A percentile compares a stretch with the other conserved stretches of the same genome.
Conservation (phyloP, 2,113 vertebrate genomes). For the Trematocara stigmaticum region DNA sequence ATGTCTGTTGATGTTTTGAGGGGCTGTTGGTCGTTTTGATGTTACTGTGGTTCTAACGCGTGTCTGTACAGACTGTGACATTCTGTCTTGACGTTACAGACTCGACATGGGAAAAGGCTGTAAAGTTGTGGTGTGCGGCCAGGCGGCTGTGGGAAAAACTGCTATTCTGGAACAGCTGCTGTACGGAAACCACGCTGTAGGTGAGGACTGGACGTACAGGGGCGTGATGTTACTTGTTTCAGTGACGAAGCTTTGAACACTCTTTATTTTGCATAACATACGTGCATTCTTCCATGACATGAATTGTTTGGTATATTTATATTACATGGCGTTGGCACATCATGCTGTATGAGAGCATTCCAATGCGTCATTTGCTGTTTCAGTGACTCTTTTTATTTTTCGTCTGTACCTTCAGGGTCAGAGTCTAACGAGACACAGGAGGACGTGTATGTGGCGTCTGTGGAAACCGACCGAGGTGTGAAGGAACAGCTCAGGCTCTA, state of each 20-base stretch:
- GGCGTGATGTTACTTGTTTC: not conserved
- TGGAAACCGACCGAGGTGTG: constrained; percentile 88
- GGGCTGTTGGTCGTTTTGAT: not conserved
- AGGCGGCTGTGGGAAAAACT: constrained; percentile 88
- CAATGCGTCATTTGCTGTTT: rapidly evolving
- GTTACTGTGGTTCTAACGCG: not conserved
- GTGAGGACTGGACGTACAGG: constrained; percentile 62
- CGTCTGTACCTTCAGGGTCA: constrained; percentile 64
- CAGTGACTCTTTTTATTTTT: no score
- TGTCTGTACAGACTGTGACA: not conserved
- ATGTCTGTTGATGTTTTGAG: not conserved
- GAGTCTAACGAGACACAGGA: constrained; percentile 83
- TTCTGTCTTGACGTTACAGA: not conserved
- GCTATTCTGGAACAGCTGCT: constrained; percentile 91
- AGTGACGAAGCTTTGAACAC: not conserved
- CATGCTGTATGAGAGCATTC: not conserved
- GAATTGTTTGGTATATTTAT: not conserved
- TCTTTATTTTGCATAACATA: not conserved
- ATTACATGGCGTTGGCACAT: rapidly evolving
- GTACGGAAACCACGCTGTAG: constrained; percentile 83
- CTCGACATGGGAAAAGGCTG: constrained; percentile 88
- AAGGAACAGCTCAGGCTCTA: constrained; percentile 93
- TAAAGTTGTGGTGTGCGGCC: constrained; percentile 91
- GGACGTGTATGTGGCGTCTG: constrained; percentile 88
- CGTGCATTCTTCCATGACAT: not conserved